phyloP scores from a whole-genome alignment of 2,113 vertebrate genomes.

The Leptocoma aspasia region DNA sequence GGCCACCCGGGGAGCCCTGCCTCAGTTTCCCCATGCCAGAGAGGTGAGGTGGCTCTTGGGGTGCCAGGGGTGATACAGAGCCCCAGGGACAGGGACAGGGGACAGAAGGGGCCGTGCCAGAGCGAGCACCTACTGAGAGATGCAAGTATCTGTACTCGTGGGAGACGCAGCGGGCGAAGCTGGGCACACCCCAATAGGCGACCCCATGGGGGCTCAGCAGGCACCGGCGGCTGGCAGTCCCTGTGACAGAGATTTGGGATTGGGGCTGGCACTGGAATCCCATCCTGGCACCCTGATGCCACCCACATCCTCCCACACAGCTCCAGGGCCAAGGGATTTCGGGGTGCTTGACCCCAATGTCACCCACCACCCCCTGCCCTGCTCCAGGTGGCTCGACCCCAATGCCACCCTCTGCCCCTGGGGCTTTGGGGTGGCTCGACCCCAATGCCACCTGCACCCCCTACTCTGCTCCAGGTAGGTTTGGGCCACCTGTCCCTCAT shows the following conservation, averaged over 20 bases:
- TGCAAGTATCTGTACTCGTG: conserved; percentile 97
- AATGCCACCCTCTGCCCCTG: not conserved
- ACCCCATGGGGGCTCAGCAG: conserved; percentile 94
- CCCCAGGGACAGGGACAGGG: not conserved
- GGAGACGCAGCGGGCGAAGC: conserved; percentile 97
- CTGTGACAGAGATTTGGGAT: conserved; percentile 16
- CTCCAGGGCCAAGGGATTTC: not conserved
- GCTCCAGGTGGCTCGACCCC: not conserved
- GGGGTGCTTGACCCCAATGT: accelerated
- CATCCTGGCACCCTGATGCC: accelerated
- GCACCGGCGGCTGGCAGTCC: conserved; percentile 98
- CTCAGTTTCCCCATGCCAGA: not conserved
- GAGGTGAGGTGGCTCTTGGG: no score
- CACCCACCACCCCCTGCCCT: not conserved
- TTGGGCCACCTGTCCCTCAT: not conserved
- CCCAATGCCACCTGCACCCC: not conserved
- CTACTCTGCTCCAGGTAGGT: not conserved
- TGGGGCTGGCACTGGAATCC: accelerated
- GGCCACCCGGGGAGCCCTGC: not conserved
- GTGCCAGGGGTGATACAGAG: not conserved
- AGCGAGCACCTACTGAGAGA: conserved; percentile 84
- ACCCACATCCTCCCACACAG: accelerated
- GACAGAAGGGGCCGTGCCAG: not conserved
- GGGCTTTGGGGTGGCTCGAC: no score
- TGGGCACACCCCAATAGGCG: conserved; percentile 96